phyloP scores from a whole-genome alignment of 2,888 invertebrate genomes.

The Mesorhabditis spiculigera region DNA sequence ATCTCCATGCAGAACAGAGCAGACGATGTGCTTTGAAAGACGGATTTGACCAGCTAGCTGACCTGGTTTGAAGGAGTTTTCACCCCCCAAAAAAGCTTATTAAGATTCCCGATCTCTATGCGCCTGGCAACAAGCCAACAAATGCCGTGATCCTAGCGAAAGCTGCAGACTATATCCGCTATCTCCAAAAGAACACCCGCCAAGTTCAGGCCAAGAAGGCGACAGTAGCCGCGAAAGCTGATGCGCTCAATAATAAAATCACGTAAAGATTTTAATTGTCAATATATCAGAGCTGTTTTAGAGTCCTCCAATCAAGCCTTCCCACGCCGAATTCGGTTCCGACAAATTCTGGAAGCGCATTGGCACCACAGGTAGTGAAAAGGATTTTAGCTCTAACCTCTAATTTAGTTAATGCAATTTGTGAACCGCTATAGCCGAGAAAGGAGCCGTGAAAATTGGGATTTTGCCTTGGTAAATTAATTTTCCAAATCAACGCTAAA shows the following conservation, averaged over 20 bases:
- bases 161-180: conserved; percentile 51
- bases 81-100: conserved; percentile 9
- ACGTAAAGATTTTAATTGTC: not conserved
- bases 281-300: conserved; percentile 20
- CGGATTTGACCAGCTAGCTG: conserved; percentile 56
- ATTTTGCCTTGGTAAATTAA: not conserved
- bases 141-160: conserved; percentile 57
- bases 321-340: conserved; percentile 31
- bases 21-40: conserved; percentile 56
- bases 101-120: conserved; percentile 49
- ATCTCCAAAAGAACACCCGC: conserved; percentile 27
- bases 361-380: conserved; percentile 29
- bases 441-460: conserved; percentile 13
- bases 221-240: conserved; percentile 23
- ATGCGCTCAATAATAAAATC: conserved; percentile 30
- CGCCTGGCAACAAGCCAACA: conserved; percentile 54
- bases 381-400: conserved; percentile 29
- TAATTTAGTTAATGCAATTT: conserved; percentile 21
- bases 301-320: conserved; percentile 50
- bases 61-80: conserved; percentile 33
- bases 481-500: conserved; percentile 1
- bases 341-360: conserved; percentile 20
- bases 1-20: conserved; percentile 57
- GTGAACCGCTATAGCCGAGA: conserved; percentile 43
- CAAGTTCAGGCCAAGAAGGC: conserved; percentile 19